Percentiles rank a stretch among this genome's conserved stretches.
Evolutionary conservation across 2,797 vertebrate genomes (phyloP).

Genomic region (Argya squamiceps): DNA sequence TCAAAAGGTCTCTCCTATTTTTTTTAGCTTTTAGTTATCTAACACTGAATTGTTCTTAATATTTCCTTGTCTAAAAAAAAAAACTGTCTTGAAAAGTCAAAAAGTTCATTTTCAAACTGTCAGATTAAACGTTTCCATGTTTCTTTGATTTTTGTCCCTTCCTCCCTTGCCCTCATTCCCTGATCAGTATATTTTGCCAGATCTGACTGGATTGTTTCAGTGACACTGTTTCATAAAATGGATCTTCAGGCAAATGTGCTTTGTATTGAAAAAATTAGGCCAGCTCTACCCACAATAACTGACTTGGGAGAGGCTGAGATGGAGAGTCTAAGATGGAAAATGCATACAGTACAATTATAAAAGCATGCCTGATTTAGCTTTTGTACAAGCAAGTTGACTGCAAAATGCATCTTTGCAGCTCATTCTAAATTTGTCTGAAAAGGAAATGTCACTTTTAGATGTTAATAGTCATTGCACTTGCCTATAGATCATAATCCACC

Average conservation of each 20-base stretch:
- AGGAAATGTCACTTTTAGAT: constrained; percentile 35
- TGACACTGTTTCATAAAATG: not conserved
- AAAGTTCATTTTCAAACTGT: not conserved
- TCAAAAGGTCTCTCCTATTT: not conserved
- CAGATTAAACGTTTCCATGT: not conserved
- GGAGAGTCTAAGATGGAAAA: not conserved
- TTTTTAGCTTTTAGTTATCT: not conserved
- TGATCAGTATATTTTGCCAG: not conserved
- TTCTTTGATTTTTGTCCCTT: not conserved
- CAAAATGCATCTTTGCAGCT: constrained; percentile 1
- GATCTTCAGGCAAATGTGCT: not conserved
- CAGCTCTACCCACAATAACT: not conserved
- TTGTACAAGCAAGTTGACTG: not conserved
- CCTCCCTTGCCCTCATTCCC: not conserved
- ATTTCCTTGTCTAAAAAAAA: not conserved
- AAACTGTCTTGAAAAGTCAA: not conserved
- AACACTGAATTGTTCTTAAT: not conserved
- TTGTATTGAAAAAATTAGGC: not conserved
- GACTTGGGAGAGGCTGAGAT: not conserved
- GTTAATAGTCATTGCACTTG: not conserved
- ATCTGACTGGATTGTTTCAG: not conserved
- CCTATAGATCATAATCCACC: constrained; percentile 50
- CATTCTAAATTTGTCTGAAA: constrained; percentile 18
- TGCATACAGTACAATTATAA: not conserved
- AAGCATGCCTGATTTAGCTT: constrained; percentile 16